These are phyloP conservation scores for Drosophila histrio DNA, from an alignment of 2,888 invertebrate genomes.

Conservation along the genomic window DNA sequence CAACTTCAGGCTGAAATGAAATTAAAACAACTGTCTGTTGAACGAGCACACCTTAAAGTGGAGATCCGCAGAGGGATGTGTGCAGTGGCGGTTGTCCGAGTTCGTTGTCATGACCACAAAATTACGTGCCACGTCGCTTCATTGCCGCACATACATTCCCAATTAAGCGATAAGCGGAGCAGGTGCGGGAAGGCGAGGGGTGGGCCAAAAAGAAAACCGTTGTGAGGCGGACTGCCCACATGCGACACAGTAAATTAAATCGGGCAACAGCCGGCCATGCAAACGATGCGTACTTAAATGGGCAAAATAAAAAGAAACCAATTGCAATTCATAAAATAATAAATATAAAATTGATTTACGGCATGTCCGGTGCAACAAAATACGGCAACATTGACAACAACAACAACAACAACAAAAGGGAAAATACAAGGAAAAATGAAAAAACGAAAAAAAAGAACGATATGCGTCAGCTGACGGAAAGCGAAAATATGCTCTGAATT, in stretches of 20 bases:
- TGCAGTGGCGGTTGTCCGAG: constrained; percentile 16
- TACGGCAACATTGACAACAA: neutral
- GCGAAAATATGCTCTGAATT: constrained; percentile 60
- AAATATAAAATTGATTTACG: constrained; percentile 79
- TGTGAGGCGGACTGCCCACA: constrained; percentile 11
- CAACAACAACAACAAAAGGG: neutral
- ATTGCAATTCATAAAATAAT: constrained; percentile 78
- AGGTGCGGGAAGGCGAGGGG: neutral
- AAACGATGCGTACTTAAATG: constrained; percentile 74
- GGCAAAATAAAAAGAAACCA: constrained; percentile 42
- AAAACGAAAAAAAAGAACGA: constrained; percentile 5
- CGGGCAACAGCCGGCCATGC: constrained; percentile 57
- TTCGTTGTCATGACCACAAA: constrained; percentile 64
- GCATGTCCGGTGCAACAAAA: constrained; percentile 47
- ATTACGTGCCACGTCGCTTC: constrained; percentile 69
- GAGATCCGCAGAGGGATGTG: constrained; percentile 4
- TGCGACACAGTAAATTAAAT: constrained; percentile 74
- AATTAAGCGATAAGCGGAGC: constrained; percentile 54
- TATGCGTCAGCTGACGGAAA: constrained; percentile 36
- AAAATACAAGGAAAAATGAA: neutral
- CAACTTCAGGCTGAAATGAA: constrained; percentile 16
- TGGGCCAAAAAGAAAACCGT: neutral
- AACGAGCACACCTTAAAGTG: constrained; percentile 5
- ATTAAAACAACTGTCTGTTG: constrained; percentile 22
- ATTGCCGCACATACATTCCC: constrained; percentile 55